phyloP scores from a whole-genome alignment of 2,888 invertebrate species.

The Kuschelorhynchus macadamiae region DNA sequence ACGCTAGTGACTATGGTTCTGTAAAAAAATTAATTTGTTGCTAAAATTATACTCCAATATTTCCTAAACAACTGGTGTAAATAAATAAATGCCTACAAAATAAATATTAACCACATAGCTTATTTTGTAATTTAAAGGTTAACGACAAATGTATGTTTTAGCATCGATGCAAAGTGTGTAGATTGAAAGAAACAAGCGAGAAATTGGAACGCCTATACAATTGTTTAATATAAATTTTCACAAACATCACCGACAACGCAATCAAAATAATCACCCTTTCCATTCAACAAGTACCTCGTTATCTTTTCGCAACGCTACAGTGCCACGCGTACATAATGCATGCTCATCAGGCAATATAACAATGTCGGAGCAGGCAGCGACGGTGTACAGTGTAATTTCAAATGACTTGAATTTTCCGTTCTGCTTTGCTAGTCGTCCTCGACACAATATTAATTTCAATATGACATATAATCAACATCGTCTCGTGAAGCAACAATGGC shows the following conservation, averaged over 20 bases:
- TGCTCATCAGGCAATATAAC: slow-evolving; percentile 25
- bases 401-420: slow-evolving; percentile 31
- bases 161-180: too few relatives aligned
- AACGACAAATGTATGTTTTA: too few relatives aligned
- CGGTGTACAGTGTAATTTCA: slow-evolving; percentile 28
- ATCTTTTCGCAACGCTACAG: slow-evolving; percentile 19
- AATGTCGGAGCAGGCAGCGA: slow-evolving; percentile 17
- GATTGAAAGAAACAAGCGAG: too few relatives aligned
- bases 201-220: too few relatives aligned
- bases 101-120: too few relatives aligned
- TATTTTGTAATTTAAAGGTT: too few relatives aligned
- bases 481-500: slow-evolving; percentile 24
- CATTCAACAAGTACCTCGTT: slow-evolving; percentile 26
- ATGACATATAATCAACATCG: slow-evolving; percentile 40
- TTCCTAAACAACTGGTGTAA: too few relatives aligned
- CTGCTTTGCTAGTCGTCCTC: slow-evolving; percentile 15
- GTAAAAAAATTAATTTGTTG: too few relatives aligned
- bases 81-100: too few relatives aligned
- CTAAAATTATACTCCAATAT: too few relatives aligned
- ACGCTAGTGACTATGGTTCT: too few relatives aligned
- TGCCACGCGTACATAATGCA: slow-evolving; percentile 20
- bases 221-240: too few relatives aligned
- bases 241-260: neutral
- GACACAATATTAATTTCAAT: slow-evolving; percentile 36
- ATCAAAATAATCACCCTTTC: slow-evolving; percentile 16